Percentiles rank a stretch among this genome's conserved stretches.
Conservation (phyloP, 2,113 vertebrate genomes). For the Tachycineta bicolor region DNA sequence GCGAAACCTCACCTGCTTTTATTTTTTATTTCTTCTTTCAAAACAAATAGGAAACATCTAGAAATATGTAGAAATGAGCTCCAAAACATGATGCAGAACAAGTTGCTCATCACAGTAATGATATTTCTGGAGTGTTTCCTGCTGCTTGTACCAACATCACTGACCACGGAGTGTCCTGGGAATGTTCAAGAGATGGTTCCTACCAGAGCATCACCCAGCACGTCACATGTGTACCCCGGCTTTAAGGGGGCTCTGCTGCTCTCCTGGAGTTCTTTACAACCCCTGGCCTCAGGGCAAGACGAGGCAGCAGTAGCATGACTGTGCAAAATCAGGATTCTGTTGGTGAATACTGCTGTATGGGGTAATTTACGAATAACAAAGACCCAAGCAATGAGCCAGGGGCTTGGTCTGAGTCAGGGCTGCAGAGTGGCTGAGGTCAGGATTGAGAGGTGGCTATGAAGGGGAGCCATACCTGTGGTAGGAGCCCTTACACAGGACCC, state of each 20-base stretch:
- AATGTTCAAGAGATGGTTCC: not conserved
- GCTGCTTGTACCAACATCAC: not conserved
- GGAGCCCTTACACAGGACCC: not conserved
- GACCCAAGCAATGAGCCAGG: not conserved
- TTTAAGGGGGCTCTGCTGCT: rapidly evolving
- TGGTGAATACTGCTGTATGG: too few species aligned
- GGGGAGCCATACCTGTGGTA: not conserved
- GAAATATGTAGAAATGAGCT: not conserved
- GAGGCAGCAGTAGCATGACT: not conserved
- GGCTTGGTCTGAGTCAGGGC: not conserved
- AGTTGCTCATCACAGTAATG: not conserved
- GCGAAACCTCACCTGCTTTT: not conserved
- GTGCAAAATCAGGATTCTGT: not conserved
- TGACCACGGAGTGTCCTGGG: not conserved
- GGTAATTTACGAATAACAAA: not conserved
- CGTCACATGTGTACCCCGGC: rapidly evolving
- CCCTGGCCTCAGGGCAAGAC: not conserved
- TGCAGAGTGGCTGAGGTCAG: not conserved
- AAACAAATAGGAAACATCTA: not conserved
- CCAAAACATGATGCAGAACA: not conserved
- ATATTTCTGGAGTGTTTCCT: not conserved
- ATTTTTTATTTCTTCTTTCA: not conserved
- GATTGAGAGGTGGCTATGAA: not conserved
- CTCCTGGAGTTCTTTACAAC: not conserved
- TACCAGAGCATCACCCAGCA: not conserved